Conservation (phyloP, 1,140 invertebrate genomes). For the Notospermus geniculatus region DNA sequence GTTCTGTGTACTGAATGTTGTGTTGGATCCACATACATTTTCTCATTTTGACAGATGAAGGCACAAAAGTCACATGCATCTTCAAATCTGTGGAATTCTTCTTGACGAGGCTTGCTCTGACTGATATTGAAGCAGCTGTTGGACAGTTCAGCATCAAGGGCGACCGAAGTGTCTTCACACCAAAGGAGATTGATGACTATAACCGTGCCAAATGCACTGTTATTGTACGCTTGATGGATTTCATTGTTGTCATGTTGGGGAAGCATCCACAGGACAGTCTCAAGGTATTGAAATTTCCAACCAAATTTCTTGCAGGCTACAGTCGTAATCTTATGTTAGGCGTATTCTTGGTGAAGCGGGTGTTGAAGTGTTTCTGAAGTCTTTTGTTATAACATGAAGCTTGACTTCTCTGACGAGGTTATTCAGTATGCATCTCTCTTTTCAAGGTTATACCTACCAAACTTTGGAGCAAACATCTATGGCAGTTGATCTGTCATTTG, state of each 20-base stretch:
- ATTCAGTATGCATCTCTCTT: no score
- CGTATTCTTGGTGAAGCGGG: no score
- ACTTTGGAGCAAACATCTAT: constrained; percentile 49
- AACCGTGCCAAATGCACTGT: constrained; percentile 54
- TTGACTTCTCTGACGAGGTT: no score
- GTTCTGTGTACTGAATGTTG: no score
- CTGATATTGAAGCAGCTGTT: constrained; percentile 27
- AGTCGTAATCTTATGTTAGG: no score
- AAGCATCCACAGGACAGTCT: constrained; percentile 33
- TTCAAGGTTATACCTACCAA: constrained; percentile 38
- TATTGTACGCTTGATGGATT: constrained; percentile 58
- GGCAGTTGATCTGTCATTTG: constrained; percentile 53
- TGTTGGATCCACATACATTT: no score
- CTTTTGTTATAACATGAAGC: no score
- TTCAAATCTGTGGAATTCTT: constrained; percentile 36
- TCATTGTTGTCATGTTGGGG: constrained; percentile 50
- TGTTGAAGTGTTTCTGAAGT: no score
- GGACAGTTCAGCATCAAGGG: constrained; percentile 23
- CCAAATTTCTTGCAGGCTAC: no score
- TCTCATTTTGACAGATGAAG: constrained; percentile 1
- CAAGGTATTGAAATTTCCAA: no score
- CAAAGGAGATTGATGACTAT: constrained; percentile 47
- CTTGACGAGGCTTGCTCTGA: constrained; percentile 29
- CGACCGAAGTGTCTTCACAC: constrained; percentile 37
- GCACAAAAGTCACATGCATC: constrained; percentile 14